Evolutionary conservation across 2,888 invertebrate species (phyloP).

Genomic region (Temnothorax unifasciatus): DNA sequence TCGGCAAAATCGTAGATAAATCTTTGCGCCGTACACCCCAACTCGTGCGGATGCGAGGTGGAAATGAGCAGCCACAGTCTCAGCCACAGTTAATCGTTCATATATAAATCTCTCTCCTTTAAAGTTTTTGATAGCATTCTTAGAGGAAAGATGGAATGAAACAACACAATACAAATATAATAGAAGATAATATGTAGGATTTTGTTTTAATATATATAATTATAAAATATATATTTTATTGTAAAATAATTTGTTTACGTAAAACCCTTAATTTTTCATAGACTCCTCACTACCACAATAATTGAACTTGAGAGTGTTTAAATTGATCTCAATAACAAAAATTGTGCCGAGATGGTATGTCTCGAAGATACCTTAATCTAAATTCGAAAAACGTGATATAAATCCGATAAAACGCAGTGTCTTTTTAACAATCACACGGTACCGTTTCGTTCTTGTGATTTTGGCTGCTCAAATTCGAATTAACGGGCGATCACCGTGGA

Average conservation of each 20-base stretch:
- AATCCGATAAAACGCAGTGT: not conserved
- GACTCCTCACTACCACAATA: not conserved
- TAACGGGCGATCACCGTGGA: conserved; percentile 4
- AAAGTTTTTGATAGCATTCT: conserved; percentile 18
- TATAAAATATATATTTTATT: not conserved
- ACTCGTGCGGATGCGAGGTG: conserved; percentile 40
- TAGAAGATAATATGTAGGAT: not conserved
- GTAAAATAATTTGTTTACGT: not conserved
- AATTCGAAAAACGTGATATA: not conserved
- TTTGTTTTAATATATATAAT: not conserved
- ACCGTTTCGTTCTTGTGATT: not conserved
- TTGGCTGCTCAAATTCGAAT: not conserved
- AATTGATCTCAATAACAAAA: not conserved
- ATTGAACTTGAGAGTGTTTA: not conserved
- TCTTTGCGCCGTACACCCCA: conserved; percentile 54
- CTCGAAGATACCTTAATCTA: not conserved
- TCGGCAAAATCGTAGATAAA: conserved; percentile 46
- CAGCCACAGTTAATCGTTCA: conserved; percentile 11
- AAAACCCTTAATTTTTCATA: not conserved
- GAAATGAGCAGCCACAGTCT: conserved; percentile 18
- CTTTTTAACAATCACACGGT: not conserved
- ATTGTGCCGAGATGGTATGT: not conserved
- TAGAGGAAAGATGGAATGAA: not conserved
- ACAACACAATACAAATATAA: not conserved
- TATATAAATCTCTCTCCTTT: not conserved